Conservation (phyloP, 2,113 vertebrate genomes). For the Sakesphorus luctuosus region DNA sequence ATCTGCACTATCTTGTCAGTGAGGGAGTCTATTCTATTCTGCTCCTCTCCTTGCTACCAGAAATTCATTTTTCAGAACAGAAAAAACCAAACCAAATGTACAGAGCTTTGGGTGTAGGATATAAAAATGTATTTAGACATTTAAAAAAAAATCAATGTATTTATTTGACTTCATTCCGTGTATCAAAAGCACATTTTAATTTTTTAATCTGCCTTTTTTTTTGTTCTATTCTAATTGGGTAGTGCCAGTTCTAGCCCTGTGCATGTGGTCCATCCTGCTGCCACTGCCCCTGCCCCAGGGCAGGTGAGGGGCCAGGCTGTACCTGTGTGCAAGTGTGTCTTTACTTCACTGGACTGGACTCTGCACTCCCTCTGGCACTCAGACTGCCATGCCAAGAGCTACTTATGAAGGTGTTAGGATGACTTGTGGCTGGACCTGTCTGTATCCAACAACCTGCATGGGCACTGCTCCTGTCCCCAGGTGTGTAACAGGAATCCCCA, state of each 20-base stretch:
- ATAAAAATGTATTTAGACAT: constrained; percentile 81
- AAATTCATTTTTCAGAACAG: constrained; percentile 70
- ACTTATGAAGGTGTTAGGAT: constrained; percentile 28
- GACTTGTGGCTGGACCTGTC: neutral
- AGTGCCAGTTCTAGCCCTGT: constrained; percentile 68
- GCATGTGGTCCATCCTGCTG: constrained; percentile 42
- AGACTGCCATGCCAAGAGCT: constrained; percentile 13
- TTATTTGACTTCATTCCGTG: constrained; percentile 86
- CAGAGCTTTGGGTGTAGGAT: constrained; percentile 84
- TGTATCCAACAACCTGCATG: neutral
- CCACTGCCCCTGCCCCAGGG: constrained; percentile 32
- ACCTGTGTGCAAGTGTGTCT: neutral
- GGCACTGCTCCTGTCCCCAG: neutral
- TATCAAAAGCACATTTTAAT: constrained; percentile 85
- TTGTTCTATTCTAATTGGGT: constrained; percentile 69
- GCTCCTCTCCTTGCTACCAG: constrained; percentile 63
- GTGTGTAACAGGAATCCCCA: constrained; percentile 22
- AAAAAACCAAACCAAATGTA: constrained; percentile 81
- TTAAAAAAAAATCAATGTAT: constrained; percentile 80
- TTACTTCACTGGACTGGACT: constrained; percentile 25
- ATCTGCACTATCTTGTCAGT: constrained; percentile 73
- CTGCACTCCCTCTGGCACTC: constrained; percentile 36
- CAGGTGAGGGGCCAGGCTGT: neutral
- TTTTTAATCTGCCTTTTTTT: constrained; percentile 72
- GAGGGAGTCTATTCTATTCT: constrained; percentile 55